Evolutionary conservation across 2,113 vertebrate species (phyloP), one percentile per base, ranked within the genome.

Genomic region (Phrynocephalus versicolor): DNA sequence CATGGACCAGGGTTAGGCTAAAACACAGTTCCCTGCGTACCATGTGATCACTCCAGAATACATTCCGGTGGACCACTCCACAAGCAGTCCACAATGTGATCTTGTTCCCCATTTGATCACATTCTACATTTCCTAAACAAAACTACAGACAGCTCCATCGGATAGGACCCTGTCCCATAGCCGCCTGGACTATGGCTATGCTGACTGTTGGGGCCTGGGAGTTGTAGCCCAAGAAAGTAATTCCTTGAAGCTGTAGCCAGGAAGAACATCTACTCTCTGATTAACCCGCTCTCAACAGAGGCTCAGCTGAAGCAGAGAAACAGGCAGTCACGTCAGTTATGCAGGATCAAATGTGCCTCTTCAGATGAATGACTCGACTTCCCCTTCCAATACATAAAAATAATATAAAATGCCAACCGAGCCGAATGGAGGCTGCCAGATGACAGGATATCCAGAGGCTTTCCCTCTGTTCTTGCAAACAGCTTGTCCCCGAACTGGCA

Each of bases 391-490:
- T 0, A 67, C 0, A 0, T 82, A 55, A 88, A 90, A 87, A 86
- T 80, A 86, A 87, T 84, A 85, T 51, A 27, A 55, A 19, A 7
- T 78, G 60, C 41, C 69, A n/a, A 3, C 62, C 86, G 85, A 85
- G 2, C 0, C 64, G 6, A 82, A 13, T n/a, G 87, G 15, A 72
- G 85, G 18, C 80, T 89, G 78, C 79, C 64, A 89, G 86, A 84
- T 41, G 83, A 86, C 1, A 85, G 71, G 81, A 67, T 90, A 86
- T 64, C 82, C 9, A 69, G 55, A 58, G 67, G 89, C 85, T 85
- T 87, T 92, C 88, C 74, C n/a, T 91, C 1, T 85, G 35, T 90
- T 89, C 89, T 60, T 89, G 39, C 41, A 74, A 25, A 71, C 14
- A 88, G 88, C 78, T 57, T 64, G 69, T 90, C 21, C 75, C 90